phyloP scores from a whole-genome alignment of 2,113 vertebrate genomes.

The Pipra filicauda region DNA sequence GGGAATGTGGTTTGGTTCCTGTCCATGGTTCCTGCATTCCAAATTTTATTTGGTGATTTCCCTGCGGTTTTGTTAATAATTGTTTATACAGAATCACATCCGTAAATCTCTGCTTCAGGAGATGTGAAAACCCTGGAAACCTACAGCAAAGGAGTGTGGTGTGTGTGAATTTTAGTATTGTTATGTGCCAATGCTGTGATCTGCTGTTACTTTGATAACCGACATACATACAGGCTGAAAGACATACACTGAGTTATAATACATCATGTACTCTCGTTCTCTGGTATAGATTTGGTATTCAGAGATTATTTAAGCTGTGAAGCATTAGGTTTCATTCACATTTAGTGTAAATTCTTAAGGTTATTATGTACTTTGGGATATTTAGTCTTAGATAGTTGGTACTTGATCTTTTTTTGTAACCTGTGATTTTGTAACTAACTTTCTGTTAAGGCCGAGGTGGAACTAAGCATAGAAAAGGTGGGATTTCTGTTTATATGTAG shows the following conservation, averaged over 20 bases:
- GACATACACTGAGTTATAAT: not conserved
- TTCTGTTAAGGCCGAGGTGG: not conserved
- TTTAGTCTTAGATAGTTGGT: not conserved
- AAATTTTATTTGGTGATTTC: not conserved
- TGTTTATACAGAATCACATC: not conserved
- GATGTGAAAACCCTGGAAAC: not conserved
- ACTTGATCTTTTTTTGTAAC: not conserved
- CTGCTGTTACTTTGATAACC: not conserved
- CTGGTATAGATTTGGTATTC: not conserved
- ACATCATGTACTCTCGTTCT: not conserved
- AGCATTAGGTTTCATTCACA: rapidly evolving
- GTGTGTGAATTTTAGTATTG: no score
- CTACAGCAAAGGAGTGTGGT: not conserved
- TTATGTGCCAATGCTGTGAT: not conserved
- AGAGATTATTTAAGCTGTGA: not conserved
- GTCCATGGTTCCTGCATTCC: not conserved
- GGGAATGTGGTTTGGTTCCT: not conserved
- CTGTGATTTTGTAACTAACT: not conserved
- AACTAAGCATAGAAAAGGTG: rapidly evolving
- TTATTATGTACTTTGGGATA: not conserved
- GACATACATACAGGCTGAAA: not conserved
- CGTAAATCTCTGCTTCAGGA: not conserved
- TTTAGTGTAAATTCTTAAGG: not conserved
- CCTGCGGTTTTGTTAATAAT: not conserved
- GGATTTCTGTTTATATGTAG: not conserved